Evolutionary conservation across 37 sponge, comb jelly and placozoan genomes (phyloP).

Genomic region (Oscarella lobularis): DNA sequence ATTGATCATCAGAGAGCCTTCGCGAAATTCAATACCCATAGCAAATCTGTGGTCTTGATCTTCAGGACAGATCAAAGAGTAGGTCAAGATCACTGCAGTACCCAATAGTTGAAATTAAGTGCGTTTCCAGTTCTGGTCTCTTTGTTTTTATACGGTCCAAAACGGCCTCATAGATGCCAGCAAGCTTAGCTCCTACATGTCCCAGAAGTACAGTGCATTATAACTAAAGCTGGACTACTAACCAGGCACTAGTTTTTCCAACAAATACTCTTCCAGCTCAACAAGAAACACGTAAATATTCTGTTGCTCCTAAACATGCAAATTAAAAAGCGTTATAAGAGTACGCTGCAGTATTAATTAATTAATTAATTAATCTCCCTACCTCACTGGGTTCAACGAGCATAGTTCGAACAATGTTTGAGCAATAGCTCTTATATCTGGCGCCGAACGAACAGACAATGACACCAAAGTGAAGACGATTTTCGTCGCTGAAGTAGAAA

Average conservation of each 20-base stretch:
- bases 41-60: constrained; percentile 71
- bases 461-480: constrained; percentile 79
- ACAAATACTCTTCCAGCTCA: constrained; percentile 49
- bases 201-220: not conserved
- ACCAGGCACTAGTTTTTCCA: constrained; percentile 44
- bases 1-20: constrained; percentile 53
- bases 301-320: constrained; percentile 52
- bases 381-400: constrained; percentile 87
- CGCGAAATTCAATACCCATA: constrained; percentile 87
- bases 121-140: constrained; percentile 41
- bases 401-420: constrained; percentile 82
- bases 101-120: constrained; percentile 66
- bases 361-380: not conserved
- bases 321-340: not conserved
- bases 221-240: not conserved
- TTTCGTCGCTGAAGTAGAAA: constrained; percentile 41
- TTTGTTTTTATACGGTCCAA: constrained; percentile 31
- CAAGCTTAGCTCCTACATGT: constrained; percentile 32
- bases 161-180: constrained; percentile 53
- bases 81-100: no score
- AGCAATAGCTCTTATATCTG: constrained; percentile 89
- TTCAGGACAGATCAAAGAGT: no score
- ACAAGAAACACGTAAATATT: constrained; percentile 67
- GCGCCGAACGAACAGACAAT: constrained; percentile 74
- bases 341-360: not conserved